Conservation (phyloP, 2,113 vertebrate genomes). For the Tiliqua scincoides region DNA sequence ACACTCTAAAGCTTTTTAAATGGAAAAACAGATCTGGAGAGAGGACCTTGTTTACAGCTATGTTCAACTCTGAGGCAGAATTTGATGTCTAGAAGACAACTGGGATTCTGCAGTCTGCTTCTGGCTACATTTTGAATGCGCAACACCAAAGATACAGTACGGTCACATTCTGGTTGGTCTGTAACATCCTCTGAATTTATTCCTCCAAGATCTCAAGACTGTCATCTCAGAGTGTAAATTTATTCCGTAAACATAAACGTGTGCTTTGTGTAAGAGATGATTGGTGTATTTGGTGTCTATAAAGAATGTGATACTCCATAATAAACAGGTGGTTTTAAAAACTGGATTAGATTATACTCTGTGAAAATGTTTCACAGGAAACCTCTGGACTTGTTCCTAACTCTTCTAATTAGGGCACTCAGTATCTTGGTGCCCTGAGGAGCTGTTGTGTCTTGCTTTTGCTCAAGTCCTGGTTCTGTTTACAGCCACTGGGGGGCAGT, state of each 20-base stretch:
- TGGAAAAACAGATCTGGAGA: background rate
- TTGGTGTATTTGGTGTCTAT: conserved; percentile 69
- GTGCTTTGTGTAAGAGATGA: conserved; percentile 41
- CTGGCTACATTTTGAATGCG: fast-evolving
- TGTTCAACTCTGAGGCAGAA: background rate
- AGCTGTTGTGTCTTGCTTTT: too few relatives aligned
- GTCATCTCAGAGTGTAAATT: conserved; percentile 65
- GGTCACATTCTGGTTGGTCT: background rate
- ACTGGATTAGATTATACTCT: conserved; percentile 4
- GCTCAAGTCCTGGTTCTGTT: background rate
- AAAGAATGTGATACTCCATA: conserved; percentile 61
- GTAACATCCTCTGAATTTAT: background rate
- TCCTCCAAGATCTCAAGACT: conserved; percentile 1
- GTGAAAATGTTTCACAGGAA: background rate
- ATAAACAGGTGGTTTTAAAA: conserved; percentile 54
- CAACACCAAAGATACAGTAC: background rate
- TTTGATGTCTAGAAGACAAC: background rate
- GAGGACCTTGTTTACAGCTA: fast-evolving
- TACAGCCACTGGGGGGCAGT: background rate
- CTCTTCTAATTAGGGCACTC: background rate
- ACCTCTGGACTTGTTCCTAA: background rate
- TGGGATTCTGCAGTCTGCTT: background rate
- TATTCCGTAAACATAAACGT: conserved; percentile 38
- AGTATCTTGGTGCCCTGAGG: too few relatives aligned
- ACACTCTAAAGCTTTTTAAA: background rate